Conservation (phyloP, 2,797 vertebrate genomes). For the Pseudochaenichthys georgianus region DNA sequence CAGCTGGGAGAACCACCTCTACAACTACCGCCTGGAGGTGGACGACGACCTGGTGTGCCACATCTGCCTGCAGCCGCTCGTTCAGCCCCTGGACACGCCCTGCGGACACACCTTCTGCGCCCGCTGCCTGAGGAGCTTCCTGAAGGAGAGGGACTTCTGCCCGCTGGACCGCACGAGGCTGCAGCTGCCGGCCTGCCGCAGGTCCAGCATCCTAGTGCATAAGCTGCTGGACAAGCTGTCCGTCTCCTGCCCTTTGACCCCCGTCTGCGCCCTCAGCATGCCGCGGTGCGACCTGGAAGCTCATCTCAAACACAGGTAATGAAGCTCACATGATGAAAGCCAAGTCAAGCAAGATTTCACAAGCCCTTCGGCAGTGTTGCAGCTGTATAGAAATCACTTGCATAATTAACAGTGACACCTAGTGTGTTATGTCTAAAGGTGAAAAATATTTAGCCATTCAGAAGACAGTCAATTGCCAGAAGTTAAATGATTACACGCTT, state of each 20-base stretch:
- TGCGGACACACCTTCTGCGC: conserved; percentile 98
- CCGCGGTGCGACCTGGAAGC: conserved; percentile 96
- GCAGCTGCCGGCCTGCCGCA: conserved; percentile 94
- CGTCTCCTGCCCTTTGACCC: conserved; percentile 90
- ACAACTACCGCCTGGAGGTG: conserved; percentile 97
- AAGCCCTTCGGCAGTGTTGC: conserved; percentile 11
- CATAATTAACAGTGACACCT: neutral
- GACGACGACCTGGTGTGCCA: conserved; percentile 99
- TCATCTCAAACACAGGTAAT: conserved; percentile 97
- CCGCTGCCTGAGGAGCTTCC: conserved; percentile 97
- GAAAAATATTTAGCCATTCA: too few relatives aligned
- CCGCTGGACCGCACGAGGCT: conserved; percentile 95
- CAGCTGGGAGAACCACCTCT: conserved; percentile 95
- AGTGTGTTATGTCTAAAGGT: too few relatives aligned
- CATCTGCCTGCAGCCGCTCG: conserved; percentile 98
- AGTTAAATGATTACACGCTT: too few relatives aligned
- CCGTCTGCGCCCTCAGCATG: conserved; percentile 92
- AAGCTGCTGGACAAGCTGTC: conserved; percentile 97
- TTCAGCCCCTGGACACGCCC: conserved; percentile 96
- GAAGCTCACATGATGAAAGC: neutral
- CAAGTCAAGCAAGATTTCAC: neutral
- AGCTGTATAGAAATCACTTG: conserved; percentile 9
- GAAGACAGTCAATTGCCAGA: too few relatives aligned
- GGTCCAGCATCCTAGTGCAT: conserved; percentile 98
- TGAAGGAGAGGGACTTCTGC: conserved; percentile 98